Evolutionary conservation across 2,113 vertebrate species (phyloP).

Genomic region (Tetraodon nigroviridis): DNA sequence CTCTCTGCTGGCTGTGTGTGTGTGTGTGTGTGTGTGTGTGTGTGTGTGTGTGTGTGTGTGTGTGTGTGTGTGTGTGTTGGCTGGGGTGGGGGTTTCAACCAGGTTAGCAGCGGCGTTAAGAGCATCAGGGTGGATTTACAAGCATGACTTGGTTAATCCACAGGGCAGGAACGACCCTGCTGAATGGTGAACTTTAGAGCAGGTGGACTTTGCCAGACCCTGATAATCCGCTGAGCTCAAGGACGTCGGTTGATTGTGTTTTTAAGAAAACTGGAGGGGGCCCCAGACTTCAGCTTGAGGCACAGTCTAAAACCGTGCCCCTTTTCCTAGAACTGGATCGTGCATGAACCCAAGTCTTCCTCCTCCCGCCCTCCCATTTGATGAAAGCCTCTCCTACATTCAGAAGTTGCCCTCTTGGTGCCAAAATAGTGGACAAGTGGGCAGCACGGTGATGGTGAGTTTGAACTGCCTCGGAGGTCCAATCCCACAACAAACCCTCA

Average conservation of each 20-base stretch:
- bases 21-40: too few relatives aligned
- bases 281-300: conserved; percentile 32
- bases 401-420: not conserved
- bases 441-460: not conserved
- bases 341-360: not conserved
- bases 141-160: conserved; percentile 50
- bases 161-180: conserved; percentile 37
- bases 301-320: conserved; percentile 7
- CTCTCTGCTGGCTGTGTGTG: conserved; percentile 18
- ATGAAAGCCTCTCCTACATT: conserved; percentile 15
- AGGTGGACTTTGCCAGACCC: conserved; percentile 12
- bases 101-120: conserved; percentile 17
- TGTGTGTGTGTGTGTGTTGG: too few relatives aligned
- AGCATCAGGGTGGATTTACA: conserved; percentile 17
- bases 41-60: too few relatives aligned
- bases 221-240: conserved; percentile 21
- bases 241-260: conserved; percentile 32
- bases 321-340: conserved; percentile 33
- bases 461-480: not conserved
- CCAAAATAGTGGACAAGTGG: conserved; percentile 8
- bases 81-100: too few relatives aligned
- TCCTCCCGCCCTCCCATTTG: conserved; percentile 14
- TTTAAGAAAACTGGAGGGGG: conserved; percentile 21
- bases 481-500: not conserved
- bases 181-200: conserved; percentile 54